Base-by-base conservation (phyloP, 1,140 invertebrate genomes). In the Spodoptera litura region DNA sequence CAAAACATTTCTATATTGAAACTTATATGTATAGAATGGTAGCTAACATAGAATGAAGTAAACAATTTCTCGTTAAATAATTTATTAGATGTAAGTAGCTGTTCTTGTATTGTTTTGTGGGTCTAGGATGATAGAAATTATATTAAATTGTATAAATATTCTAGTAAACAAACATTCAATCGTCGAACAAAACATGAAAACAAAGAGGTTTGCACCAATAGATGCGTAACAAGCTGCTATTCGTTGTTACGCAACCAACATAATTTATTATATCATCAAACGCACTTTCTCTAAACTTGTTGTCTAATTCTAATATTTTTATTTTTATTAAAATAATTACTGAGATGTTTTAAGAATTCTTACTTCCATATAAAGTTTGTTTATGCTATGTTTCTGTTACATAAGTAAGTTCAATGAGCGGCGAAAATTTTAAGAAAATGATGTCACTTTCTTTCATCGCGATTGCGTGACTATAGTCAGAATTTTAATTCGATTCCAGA, bases 401-500 rank as follows among this genome's bases (percentile, higher is more conserved):
- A 3, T 38, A 71, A 71, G 62, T 4, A 31, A 53, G 66, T 31
- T 31, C 25, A 70, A 31, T 70, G 49, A 71, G 68, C 4, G 31
- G 11, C 3, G 68, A 31, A 38, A 71, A 56, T 38, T n/a, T n/a
- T 13, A 53, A 56, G 51, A 71, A 71, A 55, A 38, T 71, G 51
- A n/a, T 71, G 52, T 56, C 52, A 55, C 52, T 71, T 55, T 59
- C 52, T 55, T 55, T 70, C 62, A 11, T 52, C 25, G 49, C n/a
- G 11, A 38, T 71, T 71, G 68, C 68, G 53, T 56, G 68, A 71
- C 53, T n/a, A n/a, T n/a, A n/a, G n/a, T n/a, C n/a, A n/a, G n/a
- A n/a, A n/a, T n/a, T n/a, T n/a, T n/a, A n/a, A n/a, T n/a, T n/a
- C n/a, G n/a, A n/a, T n/a, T n/a, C n/a, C n/a, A n/a, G n/a, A n/a